Base-by-base conservation (phyloP, 2,113 vertebrate species). In the Notarius lentiginosus region DNA sequence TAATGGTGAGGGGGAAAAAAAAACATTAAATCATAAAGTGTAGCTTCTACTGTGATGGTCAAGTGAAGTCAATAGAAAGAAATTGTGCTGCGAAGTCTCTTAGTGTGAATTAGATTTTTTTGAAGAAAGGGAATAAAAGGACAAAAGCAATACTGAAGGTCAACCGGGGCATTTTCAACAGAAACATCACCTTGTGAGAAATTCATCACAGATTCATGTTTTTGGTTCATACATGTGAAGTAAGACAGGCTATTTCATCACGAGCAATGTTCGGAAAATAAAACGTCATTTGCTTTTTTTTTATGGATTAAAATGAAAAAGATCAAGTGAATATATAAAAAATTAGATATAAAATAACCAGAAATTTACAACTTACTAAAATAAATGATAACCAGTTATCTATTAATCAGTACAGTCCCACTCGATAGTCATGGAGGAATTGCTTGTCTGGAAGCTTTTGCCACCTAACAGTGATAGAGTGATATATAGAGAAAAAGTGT, bases 21-120 rank as follows among this genome's bases (percentile, higher is more conserved):
- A 79, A 58, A 27, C 76, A 27, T 79, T 30, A 41, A 18, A 30
- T 56, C 53, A 58, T 20, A 58, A 20, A 79, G 53, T 20, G 3
- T 79, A 79, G 55, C 58, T 3, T 79, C 55, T 4, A 58, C 15
- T 30, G 15, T 20, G 77, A 34, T 58, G 27, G 7, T 34, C 17
- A 79, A 79, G 55, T 79, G 77, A 34, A 27, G 76, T 79, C 49
- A 77, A 15, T 55, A n/a, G 75, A 7, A 55, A 9, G 51, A 55
- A 79, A 55, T 27, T 79, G 75, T 79, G 75, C 75, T 34, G 55
- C 58, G 27, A 79, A 79, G n/a, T 58, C 77, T 77, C 24, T 55
- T 77, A 34, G 77, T 58, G 55, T 34, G 53, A 34, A 79, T 58
- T 30, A 1, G 51, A 79, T 58, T 58, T 27, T 27, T 79, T 17